A percentile compares a stretch with the other conserved stretches of the same genome.
phyloP scores from a whole-genome alignment of 1,140 invertebrate species.

The Dendroctonus valens region DNA sequence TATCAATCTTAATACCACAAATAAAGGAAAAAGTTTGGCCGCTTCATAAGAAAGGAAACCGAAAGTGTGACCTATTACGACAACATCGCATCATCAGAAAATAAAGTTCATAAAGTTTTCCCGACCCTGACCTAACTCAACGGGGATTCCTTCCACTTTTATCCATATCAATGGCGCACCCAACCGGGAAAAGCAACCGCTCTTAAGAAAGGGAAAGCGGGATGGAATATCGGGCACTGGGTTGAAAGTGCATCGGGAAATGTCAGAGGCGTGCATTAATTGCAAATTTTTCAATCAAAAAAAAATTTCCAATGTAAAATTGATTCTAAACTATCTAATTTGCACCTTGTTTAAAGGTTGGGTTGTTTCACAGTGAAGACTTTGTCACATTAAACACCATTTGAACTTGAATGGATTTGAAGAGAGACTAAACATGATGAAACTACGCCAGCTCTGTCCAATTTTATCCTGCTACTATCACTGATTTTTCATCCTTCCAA shows the following conservation, averaged over 20 bases:
- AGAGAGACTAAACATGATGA: no score
- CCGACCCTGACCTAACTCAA: constrained; percentile 22
- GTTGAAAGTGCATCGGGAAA: neutral
- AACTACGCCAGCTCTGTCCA: no score
- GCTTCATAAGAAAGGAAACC: constrained; percentile 21
- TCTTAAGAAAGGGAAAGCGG: constrained; percentile 25
- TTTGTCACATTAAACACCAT: no score
- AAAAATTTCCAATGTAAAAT: no score
- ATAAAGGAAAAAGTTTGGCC: constrained; percentile 4
- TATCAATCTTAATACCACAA: neutral
- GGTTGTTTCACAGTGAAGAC: no score
- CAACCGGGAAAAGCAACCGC: constrained; percentile 14
- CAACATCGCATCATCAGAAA: constrained; percentile 27
- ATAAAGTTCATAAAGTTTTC: constrained; percentile 34
- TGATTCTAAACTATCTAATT: no score
- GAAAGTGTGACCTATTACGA: constrained; percentile 33
- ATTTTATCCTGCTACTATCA: no score
- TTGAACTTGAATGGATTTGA: no score
- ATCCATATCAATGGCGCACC: constrained; percentile 30
- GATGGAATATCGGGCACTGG: constrained; percentile 21
- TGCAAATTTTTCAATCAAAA: no score
- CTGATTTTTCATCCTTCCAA: no score
- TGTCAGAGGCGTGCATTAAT: no score
- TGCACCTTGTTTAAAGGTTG: no score
- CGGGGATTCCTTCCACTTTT: constrained; percentile 34